Percentiles rank a stretch among this genome's conserved stretches.
phyloP scores from a whole-genome alignment of 2,797 vertebrate species.

The Somateria mollissima region DNA sequence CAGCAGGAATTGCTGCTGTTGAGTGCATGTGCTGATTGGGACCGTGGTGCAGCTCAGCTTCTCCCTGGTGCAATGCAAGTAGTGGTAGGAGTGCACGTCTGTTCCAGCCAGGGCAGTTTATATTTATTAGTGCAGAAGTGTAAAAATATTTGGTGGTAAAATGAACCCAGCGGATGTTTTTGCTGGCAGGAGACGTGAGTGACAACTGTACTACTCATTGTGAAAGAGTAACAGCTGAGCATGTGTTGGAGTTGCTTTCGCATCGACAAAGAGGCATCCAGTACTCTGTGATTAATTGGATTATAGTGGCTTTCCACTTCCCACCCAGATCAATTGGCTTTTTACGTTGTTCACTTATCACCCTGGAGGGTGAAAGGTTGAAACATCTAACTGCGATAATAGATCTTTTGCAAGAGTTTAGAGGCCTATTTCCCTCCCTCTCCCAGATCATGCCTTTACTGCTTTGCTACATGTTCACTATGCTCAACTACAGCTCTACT shows the following conservation, averaged over 20 bases:
- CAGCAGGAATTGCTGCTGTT: not conserved
- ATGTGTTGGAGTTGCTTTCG: constrained; percentile 42
- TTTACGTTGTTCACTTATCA: constrained; percentile 49
- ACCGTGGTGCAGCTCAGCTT: fast-evolving
- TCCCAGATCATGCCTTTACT: not conserved
- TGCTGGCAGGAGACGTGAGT: constrained; percentile 63
- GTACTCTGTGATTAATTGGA: constrained; percentile 64
- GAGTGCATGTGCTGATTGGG: not conserved
- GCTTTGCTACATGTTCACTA: not conserved
- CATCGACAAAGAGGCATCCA: constrained; percentile 52
- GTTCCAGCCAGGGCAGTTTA: constrained; percentile 41
- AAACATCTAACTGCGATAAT: not conserved
- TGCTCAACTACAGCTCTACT: not conserved
- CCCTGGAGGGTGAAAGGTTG: constrained; percentile 8
- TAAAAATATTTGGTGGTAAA: constrained; percentile 74
- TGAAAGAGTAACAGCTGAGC: constrained; percentile 75
- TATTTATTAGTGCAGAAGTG: constrained; percentile 70
- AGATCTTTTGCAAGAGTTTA: not conserved
- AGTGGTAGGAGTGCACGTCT: not conserved
- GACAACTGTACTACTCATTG: constrained; percentile 64
- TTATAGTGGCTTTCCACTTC: constrained; percentile 74
- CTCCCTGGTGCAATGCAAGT: not conserved
- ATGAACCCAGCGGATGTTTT: constrained; percentile 74
- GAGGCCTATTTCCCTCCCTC: not conserved
- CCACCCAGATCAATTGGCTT: constrained; percentile 69